Evolutionary conservation across 2,113 vertebrate genomes (phyloP).

Genomic region (Amazona guildingii): DNA sequence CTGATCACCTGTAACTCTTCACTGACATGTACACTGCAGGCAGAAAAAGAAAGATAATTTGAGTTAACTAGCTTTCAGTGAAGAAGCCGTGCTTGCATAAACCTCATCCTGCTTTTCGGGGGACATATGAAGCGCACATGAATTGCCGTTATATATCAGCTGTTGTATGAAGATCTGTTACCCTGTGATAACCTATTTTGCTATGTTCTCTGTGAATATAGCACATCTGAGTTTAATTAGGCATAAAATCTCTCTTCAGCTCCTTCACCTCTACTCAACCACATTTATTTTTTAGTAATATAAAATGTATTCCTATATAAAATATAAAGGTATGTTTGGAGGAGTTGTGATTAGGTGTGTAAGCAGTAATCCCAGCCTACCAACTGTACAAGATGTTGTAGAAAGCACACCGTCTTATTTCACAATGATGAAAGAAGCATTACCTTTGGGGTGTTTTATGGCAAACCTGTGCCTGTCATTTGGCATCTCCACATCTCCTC

Average conservation of each 20-base stretch:
- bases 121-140: not conserved
- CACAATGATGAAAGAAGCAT: not conserved
- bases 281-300: not conserved
- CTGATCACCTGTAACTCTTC: not conserved
- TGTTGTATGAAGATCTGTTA: not conserved
- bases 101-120: not conserved
- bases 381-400: not conserved
- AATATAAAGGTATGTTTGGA: not conserved
- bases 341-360: not conserved
- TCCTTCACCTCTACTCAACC: not conserved
- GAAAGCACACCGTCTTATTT: not conserved
- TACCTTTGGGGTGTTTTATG: not conserved
- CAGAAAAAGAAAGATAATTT: not conserved
- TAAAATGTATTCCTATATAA: not conserved
- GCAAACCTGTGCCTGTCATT: not conserved
- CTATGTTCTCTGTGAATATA: not conserved
- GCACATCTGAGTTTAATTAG: not conserved
- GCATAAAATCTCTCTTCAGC: not conserved
- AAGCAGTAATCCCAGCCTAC: not conserved
- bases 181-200: not conserved
- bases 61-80: not conserved
- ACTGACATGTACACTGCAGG: not conserved
- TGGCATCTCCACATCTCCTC: not conserved
- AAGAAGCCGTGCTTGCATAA: not conserved
- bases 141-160: not conserved